These are phyloP conservation scores for Lichenostomus cassidix DNA, from an alignment of 2,113 vertebrate species.

Conservation along the genomic window DNA sequence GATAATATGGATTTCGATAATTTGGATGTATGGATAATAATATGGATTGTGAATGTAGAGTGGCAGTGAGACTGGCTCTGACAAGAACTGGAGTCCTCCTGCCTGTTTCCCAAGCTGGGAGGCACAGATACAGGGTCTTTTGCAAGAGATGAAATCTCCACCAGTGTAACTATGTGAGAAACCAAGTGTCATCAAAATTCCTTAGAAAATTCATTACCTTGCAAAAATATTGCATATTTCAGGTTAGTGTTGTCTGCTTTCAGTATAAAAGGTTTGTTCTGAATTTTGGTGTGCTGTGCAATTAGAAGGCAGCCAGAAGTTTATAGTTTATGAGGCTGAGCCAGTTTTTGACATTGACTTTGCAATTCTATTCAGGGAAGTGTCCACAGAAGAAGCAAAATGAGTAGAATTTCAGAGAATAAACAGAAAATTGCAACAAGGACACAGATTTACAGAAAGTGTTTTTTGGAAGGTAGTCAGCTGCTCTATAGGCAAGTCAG, in stretches of 20 bases:
- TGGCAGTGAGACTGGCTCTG: not conserved
- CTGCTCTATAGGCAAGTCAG: not conserved
- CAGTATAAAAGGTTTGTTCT: not conserved
- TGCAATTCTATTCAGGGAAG: not conserved
- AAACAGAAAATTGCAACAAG: not conserved
- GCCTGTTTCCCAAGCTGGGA: not conserved
- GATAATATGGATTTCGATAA: not conserved
- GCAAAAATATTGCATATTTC: not conserved
- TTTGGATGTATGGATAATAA: not conserved
- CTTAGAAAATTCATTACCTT: not conserved
- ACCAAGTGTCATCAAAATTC: not conserved
- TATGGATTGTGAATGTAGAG: not conserved
- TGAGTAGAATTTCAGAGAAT: not conserved
- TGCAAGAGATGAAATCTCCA: not conserved
- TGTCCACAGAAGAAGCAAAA: not conserved
- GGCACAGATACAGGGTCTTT: not conserved
- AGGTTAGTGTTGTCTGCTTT: not conserved
- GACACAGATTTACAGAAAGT: not conserved
- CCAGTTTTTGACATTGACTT: not conserved
- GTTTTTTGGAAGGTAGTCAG: not conserved
- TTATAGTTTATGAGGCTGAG: not conserved
- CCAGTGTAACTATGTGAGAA: not conserved
- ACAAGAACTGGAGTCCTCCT: not conserved
- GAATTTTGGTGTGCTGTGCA: not conserved
- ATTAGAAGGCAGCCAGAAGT: not conserved